Evolutionary conservation across 2,888 invertebrate genomes (phyloP), one percentile per base, ranked within the genome.

Genomic region (Urechis unicinctus): DNA sequence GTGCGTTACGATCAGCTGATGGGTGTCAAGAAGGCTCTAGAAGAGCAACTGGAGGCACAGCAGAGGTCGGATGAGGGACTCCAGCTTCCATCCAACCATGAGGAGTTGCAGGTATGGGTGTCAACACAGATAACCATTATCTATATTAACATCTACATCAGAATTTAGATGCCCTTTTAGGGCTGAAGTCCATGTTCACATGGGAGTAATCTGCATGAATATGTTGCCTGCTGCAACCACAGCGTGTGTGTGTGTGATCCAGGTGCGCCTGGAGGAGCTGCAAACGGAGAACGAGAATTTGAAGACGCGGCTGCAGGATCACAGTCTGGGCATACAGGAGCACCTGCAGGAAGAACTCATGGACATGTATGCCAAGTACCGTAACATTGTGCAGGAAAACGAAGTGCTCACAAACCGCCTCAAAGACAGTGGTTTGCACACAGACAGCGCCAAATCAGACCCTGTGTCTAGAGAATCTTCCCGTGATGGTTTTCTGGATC

Each of bases 11-110:
- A 50, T 36, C 30, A 54, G 54, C n/a, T 17, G 13, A 9, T 13
- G 17, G 9, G 9, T 36, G 36, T 13, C 9, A 36, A 36, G 9
- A 9, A 13, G 36, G 17, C 36, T 42, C 26, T 53, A 17, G 47
- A 45, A 17, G 53, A 46, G 46, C 47, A 31, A 28, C 42, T 36
- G 52, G 52, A 52, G 13, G 52, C 24, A 42, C 52, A 41, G 25
- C 41, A 44, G 26, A n/a, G 30, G 26, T 9, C 41, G 42, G 42
- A 28, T n/a, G 52, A 13, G 45, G 22, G 28, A 9, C 9, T 26
- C 6, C 6, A 9, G 49, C 9, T 9, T 13, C 22, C 26, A 9
- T 6, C 13, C 9, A 26, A 22, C 6, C 6, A 9, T 28, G 49
- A 5, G 9, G 52, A 52, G 4, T 22, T 22, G 5, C 6, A 52